These are phyloP conservation scores for Allobates femoralis DNA, from an alignment of 2,797 vertebrate species.

Conservation along the genomic window DNA sequence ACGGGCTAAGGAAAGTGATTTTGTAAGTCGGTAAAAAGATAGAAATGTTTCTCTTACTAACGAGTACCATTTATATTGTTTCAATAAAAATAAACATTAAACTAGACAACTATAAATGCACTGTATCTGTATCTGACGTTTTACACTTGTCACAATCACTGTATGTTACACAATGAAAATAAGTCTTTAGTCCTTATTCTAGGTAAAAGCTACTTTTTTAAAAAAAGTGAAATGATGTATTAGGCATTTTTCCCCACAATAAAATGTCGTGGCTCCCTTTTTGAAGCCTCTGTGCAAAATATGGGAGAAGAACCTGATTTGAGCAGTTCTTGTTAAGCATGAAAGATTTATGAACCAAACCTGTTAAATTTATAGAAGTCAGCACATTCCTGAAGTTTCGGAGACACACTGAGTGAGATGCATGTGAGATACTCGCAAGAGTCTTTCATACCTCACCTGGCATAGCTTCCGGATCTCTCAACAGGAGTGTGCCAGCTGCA, in stretches of 20 bases:
- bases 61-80: conserved; percentile 23
- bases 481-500: no score
- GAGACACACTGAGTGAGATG: no score
- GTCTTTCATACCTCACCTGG: no score
- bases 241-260: conserved; percentile 1
- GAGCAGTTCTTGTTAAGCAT: neutral
- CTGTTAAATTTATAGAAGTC: conserved; percentile 26
- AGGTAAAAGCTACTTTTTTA: neutral
- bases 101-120: conserved; percentile 62
- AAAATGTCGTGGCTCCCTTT: neutral
- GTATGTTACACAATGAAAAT: neutral
- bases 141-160: conserved; percentile 31
- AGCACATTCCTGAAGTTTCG: neutral
- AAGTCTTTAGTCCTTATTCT: neutral
- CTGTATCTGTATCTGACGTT: conserved; percentile 61
- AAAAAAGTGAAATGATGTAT: neutral
- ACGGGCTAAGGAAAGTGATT: conserved; percentile 36
- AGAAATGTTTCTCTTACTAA: conserved; percentile 59
- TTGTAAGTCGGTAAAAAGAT: conserved; percentile 19
- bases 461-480: no score
- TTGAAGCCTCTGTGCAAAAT: neutral
- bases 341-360: conserved; percentile 31
- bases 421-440: no score
- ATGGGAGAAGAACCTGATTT: no score
- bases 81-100: conserved; percentile 60